Evolutionary conservation across 2,888 invertebrate genomes (phyloP).

Genomic region (Dastarcus helophoroides): DNA sequence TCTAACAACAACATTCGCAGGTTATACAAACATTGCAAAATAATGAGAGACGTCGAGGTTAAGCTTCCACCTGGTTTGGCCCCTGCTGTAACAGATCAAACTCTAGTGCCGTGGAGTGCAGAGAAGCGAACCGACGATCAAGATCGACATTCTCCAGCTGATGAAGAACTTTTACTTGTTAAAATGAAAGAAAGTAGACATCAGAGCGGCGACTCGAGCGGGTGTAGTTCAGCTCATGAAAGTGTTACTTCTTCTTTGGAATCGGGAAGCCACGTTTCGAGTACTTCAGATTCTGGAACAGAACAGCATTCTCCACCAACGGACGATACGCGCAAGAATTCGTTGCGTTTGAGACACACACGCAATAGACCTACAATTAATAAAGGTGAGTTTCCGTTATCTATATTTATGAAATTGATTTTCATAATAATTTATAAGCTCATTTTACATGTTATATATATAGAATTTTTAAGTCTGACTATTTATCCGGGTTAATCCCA

Average conservation of each 20-base stretch:
- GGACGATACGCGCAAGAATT: slow-evolving; percentile 21
- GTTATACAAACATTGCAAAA: slow-evolving; percentile 47
- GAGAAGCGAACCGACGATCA: slow-evolving; percentile 26
- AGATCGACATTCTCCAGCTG: slow-evolving; percentile 22
- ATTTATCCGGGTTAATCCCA: no score
- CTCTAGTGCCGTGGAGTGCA: slow-evolving; percentile 17
- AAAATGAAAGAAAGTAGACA: slow-evolving; percentile 20
- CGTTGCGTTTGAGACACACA: slow-evolving; percentile 23
- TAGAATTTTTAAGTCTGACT: no score
- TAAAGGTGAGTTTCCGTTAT: no score
- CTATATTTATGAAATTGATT: no score
- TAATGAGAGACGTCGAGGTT: slow-evolving; percentile 55
- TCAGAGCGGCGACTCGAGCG: slow-evolving; percentile 40
- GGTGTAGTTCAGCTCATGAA: slow-evolving; percentile 46
- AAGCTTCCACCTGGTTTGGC: slow-evolving; percentile 55
- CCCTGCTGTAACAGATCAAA: slow-evolving; percentile 19
- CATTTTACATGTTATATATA: no score
- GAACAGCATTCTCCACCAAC: slow-evolving; percentile 29
- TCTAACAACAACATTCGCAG: slow-evolving; percentile 32
- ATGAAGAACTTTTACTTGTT: slow-evolving; percentile 28
- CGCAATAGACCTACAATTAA: slow-evolving; percentile 13
- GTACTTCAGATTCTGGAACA: slow-evolving; percentile 38
- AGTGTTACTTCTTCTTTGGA: slow-evolving; percentile 45
- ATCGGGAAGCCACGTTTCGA: slow-evolving; percentile 38
- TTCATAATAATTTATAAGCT: no score